Evolutionary conservation across 2,888 invertebrate genomes (phyloP), one percentile per base, ranked within the genome.

Genomic region (Mayetiola destructor): DNA sequence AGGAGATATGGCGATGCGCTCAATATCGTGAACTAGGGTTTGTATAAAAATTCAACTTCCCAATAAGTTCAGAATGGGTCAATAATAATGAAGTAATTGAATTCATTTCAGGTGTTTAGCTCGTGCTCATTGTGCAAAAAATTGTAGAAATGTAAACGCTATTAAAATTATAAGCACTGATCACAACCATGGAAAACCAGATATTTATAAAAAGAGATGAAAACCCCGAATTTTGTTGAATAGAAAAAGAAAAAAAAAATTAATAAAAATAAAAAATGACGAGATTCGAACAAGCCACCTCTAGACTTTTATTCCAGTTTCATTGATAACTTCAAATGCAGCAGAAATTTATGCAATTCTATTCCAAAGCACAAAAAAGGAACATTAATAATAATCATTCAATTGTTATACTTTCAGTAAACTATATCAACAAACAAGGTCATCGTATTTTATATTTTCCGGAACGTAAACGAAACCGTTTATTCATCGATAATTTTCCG

Each of bases 151-250:
- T 27, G n/a, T 27, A 3, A 27, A 48, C 8, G 48, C 23, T 27
- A 27, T 48, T 5, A n/a, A 3, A 16, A 16, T 48, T 2, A 48
- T 48, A 10, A 3, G 16, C 18, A 27, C 27, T 9, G 27, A 48
- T n/a, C 48, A 48, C n/a, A 48, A 48, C n/a, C 48, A 48, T 12
- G 48, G 48, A 23, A 12, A 12, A n/a, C n/a, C n/a, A n/a, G n/a
- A n/a, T n/a, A n/a, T n/a, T n/a, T n/a, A n/a, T 6, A 48, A 48
- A 48, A 23, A 42, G 39, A 39, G 12, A 32, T 32, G 6, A 8
- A 32, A 32, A 32, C 32, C n/a, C 8, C 12, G 32, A 32, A 32
- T 32, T 32, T 32, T 9, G 8, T 6, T 32, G 32, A 32, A 32
- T 12, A n/a, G n/a, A n/a, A n/a, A n/a, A n/a, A n/a, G n/a, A n/a